Evolutionary conservation across 2,888 invertebrate species (phyloP).

Genomic region (Hecatera dysodea): DNA sequence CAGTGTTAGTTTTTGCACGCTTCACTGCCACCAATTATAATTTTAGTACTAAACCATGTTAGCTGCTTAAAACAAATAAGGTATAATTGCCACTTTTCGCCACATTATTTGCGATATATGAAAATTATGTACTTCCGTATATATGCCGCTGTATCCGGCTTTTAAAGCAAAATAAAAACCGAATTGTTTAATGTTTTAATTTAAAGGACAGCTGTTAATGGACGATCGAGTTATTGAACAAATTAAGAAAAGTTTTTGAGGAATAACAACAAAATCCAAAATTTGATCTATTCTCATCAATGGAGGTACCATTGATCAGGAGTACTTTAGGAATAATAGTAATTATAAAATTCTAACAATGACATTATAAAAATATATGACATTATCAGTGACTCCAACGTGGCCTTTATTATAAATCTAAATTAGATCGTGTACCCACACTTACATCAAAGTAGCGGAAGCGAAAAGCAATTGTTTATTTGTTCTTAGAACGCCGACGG

Average conservation of each 20-base stretch:
- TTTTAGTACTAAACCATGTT: neutral
- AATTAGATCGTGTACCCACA: conserved; percentile 26
- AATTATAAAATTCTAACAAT: conserved; percentile 3
- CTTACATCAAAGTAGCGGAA: conserved; percentile 45
- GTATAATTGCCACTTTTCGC: conserved; percentile 14
- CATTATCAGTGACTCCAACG: neutral
- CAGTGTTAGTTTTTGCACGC: conserved; percentile 19
- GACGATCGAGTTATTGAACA: neutral
- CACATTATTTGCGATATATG: neutral
- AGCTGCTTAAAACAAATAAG: conserved; percentile 6
- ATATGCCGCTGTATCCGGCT: conserved; percentile 14
- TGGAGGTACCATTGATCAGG: neutral
- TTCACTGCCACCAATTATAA: conserved; percentile 26
- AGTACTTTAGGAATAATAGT: neutral
- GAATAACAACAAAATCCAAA: no score
- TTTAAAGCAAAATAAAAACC: conserved; percentile 2
- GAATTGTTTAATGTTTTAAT: neutral
- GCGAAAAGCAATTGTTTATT: conserved; percentile 49
- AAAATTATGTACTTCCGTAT: conserved; percentile 34
- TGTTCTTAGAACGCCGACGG: conserved; percentile 38
- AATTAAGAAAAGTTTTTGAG: neutral
- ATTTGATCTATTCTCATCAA: neutral
- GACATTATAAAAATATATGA: neutral
- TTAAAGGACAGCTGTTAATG: conserved; percentile 12
- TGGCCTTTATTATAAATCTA: conserved; percentile 10